Conservation (phyloP, 2,888 invertebrate species). For the Eupithecia subfuscata region DNA sequence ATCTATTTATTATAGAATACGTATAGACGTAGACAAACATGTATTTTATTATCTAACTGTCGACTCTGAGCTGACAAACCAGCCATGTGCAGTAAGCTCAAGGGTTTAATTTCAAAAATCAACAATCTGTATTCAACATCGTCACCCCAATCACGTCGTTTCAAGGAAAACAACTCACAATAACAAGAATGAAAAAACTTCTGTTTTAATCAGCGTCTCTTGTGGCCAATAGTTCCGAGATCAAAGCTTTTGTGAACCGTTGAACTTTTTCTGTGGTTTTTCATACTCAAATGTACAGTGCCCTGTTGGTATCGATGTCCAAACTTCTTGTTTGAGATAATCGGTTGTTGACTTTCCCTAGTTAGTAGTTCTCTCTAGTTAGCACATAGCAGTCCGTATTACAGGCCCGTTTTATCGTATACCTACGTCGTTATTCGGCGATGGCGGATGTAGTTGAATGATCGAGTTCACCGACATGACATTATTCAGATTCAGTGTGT, state of each 20-base stretch:
- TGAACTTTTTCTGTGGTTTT: constrained; percentile 45
- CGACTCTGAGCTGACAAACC: background rate
- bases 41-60: background rate
- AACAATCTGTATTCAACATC: constrained; percentile 45
- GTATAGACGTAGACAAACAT: background rate
- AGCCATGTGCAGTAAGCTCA: background rate
- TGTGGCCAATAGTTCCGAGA: constrained; percentile 54
- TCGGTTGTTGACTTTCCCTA: background rate
- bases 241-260: constrained; percentile 51
- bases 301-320: background rate
- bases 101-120: constrained; percentile 24
- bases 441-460: no score
- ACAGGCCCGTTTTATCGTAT: no score
- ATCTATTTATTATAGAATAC: background rate
- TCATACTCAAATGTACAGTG: constrained; percentile 18
- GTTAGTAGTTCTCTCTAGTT: no score
- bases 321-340: background rate
- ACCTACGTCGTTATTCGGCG: no score
- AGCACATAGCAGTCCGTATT: no score
- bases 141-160: constrained; percentile 52
- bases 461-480: no score
- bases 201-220: constrained; percentile 61
- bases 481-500: no score
- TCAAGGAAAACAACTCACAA: constrained; percentile 50
- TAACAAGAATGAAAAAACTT: constrained; percentile 68